Percentiles rank a stretch among this genome's conserved stretches.
Conservation (phyloP, 2,797 vertebrate species). For the Rhyacichthys aspro region DNA sequence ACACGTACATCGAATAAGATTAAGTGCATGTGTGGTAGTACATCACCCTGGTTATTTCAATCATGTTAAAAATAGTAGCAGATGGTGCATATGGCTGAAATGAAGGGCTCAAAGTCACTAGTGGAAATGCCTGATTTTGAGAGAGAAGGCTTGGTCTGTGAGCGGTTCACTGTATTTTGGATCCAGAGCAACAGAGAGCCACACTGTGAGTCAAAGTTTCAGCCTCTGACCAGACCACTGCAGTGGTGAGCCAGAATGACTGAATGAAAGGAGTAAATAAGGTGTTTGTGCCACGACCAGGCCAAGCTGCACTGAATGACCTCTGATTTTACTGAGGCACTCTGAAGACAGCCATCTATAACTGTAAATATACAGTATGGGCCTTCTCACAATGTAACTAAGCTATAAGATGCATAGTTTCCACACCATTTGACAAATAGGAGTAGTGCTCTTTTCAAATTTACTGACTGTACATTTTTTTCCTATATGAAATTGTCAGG, state of each 20-base stretch:
- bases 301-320: conserved; percentile 55
- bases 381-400: background rate
- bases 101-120: background rate
- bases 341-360: background rate
- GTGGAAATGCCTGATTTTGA: conserved; percentile 8
- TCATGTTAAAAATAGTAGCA: conserved; percentile 6
- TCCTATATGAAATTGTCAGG: too few species aligned
- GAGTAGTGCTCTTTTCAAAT: background rate
- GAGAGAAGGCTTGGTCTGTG: conserved; percentile 12
- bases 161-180: conserved; percentile 12
- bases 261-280: conserved; percentile 56
- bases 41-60: conserved; percentile 3
- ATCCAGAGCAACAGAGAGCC: conserved; percentile 43
- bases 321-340: conserved; percentile 24
- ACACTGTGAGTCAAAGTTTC: conserved; percentile 39
- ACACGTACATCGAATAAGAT: too few species aligned
- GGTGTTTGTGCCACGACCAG: conserved; percentile 43
- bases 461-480: too few species aligned
- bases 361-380: background rate
- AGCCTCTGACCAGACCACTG: conserved; percentile 48
- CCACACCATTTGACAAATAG: background rate
- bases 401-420: background rate
- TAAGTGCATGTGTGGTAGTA: background rate
- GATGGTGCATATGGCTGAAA: conserved; percentile 11
- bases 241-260: conserved; percentile 37